These are phyloP conservation scores for Aviceda subcristata DNA, from an alignment of 2,113 vertebrate species.

Conservation along the genomic window DNA sequence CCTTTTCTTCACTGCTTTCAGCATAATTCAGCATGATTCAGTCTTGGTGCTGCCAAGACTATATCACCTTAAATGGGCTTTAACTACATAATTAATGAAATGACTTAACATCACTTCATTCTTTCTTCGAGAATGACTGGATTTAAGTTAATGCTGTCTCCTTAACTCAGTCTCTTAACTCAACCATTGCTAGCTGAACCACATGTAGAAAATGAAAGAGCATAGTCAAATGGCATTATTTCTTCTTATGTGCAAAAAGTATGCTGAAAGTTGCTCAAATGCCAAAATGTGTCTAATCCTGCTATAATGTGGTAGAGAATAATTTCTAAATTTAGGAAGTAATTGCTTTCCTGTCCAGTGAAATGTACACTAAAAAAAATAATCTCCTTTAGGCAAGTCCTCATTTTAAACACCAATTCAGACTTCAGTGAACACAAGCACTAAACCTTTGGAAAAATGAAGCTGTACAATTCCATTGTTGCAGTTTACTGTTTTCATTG, in stretches of 20 bases:
- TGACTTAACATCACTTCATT: background rate
- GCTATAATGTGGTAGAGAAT: background rate
- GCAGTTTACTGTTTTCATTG: background rate
- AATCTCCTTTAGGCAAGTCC: background rate
- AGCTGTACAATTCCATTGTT: background rate
- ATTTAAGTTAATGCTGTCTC: background rate
- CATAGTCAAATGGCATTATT: background rate
- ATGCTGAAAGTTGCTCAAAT: background rate
- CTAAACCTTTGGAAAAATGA: background rate
- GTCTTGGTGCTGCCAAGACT: background rate
- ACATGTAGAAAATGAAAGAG: rapidly evolving
- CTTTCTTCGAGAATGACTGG: background rate
- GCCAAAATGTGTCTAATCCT: background rate
- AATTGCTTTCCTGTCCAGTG: conserved; percentile 19
- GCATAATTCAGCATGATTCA: background rate
- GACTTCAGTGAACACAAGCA: background rate
- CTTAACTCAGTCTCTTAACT: background rate
- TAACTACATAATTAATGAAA: background rate
- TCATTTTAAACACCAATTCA: background rate
- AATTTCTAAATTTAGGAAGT: conserved; percentile 35
- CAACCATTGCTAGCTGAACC: background rate
- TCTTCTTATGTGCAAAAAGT: background rate
- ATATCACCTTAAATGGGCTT: background rate
- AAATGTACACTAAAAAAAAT: background rate
- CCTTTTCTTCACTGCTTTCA: background rate